These are phyloP conservation scores for Gopherus flavomarginatus DNA, from an alignment of 2,113 vertebrate species.

Conservation along the genomic window DNA sequence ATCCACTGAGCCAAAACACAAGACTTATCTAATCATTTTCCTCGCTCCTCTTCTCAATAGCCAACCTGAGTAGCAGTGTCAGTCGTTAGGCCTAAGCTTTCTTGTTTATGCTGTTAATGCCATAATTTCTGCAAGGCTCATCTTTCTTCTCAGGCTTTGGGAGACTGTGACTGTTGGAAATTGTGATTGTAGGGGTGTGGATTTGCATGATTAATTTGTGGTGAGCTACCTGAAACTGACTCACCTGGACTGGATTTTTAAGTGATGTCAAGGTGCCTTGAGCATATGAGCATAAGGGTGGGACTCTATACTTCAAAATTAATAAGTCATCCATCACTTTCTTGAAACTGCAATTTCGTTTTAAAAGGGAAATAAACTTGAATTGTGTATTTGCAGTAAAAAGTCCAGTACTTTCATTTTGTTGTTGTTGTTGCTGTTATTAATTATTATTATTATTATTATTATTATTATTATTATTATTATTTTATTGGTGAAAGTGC, in stretches of 20 bases:
- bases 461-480: too few species aligned
- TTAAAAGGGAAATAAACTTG: conserved; percentile 2
- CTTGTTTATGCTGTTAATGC: neutral
- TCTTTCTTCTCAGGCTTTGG: neutral
- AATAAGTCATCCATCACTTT: neutral
- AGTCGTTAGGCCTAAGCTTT: neutral
- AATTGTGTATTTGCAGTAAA: conserved; percentile 9
- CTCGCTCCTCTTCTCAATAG: accelerated
- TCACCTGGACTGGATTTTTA: neutral
- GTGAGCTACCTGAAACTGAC: neutral
- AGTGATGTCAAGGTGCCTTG: neutral
- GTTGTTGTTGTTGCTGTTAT: neutral
- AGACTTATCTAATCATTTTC: accelerated
- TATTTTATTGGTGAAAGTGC: neutral
- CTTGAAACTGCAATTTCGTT: neutral
- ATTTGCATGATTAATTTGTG: neutral
- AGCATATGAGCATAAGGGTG: neutral
- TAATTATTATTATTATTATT: too few species aligned
- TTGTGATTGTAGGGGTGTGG: neutral
- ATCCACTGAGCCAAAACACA: accelerated
- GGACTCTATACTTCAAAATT: neutral
- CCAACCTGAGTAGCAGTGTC: neutral
- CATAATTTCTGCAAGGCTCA: neutral
- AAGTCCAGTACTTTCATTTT: neutral
- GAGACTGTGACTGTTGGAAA: neutral